Conservation (phyloP, 2,888 invertebrate species). For the Cryptophagus acutangulus region DNA sequence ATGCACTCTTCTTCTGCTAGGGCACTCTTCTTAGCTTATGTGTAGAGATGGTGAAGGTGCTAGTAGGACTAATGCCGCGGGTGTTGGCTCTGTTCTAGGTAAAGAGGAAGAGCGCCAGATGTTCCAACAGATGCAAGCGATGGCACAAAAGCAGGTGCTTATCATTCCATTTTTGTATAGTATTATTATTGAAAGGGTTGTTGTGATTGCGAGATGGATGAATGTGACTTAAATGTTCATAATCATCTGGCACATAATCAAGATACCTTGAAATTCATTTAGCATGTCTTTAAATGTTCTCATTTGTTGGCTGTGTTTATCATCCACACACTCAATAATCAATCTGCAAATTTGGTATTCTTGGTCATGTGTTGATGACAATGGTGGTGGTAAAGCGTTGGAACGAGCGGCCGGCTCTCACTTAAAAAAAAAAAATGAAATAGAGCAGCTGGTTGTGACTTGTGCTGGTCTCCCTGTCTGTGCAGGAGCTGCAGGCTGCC, state of each 20-base stretch:
- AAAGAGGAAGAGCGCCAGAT: constrained; percentile 94
- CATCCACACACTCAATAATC: constrained; percentile 11
- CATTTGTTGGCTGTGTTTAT: constrained; percentile 23
- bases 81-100: constrained; percentile 62
- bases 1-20: no score
- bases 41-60: constrained; percentile 24
- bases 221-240: constrained; percentile 32
- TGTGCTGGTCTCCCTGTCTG: constrained; percentile 40
- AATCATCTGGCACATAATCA: constrained; percentile 42
- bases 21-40: no score
- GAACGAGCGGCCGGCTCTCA: constrained; percentile 35
- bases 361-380: constrained; percentile 38
- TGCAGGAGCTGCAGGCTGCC: constrained; percentile 78
- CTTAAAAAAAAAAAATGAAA: no score
- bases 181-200: constrained; percentile 16
- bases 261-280: constrained; percentile 30
- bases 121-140: constrained; percentile 95
- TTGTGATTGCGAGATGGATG: constrained; percentile 11
- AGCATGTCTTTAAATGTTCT: constrained; percentile 37
- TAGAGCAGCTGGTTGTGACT: constrained; percentile 30
- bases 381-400: constrained; percentile 39
- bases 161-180: constrained; percentile 27
- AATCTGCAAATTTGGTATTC: constrained; percentile 23
- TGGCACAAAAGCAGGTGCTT: constrained; percentile 93
- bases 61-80: constrained; percentile 41